Percentiles rank a stretch among this genome's conserved stretches.
These are phyloP conservation scores for Denticeps clupeoides DNA, from an alignment of 2,797 vertebrate species.

Conservation along the genomic window DNA sequence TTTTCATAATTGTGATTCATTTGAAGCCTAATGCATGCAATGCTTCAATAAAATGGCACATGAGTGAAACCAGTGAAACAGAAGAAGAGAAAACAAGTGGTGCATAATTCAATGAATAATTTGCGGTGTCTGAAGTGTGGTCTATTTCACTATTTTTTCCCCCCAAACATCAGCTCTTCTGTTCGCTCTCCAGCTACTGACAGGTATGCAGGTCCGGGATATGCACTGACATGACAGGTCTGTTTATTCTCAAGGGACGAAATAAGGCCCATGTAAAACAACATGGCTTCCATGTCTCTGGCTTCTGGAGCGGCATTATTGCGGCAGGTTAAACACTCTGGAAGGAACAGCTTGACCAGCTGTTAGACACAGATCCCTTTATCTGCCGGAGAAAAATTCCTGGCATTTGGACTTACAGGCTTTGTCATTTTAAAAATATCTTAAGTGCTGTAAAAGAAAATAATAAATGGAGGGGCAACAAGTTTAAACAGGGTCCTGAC, in stretches of 20 bases:
- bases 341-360: conserved; percentile 1
- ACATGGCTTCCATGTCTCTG: no score
- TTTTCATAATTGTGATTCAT: background rate
- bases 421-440: no score
- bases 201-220: background rate
- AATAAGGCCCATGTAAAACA: background rate
- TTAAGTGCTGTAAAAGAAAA: no score
- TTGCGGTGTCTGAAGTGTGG: background rate
- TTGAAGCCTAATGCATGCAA: background rate
- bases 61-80: background rate
- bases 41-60: background rate
- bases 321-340: background rate
- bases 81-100: background rate
- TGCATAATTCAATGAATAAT: background rate
- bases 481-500: no score
- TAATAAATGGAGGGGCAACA: no score
- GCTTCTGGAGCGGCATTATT: background rate
- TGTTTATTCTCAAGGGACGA: background rate
- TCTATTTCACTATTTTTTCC: background rate
- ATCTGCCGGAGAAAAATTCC: conserved; percentile 16
- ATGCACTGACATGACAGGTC: conserved; percentile 1
- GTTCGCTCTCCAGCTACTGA: background rate
- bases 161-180: background rate
- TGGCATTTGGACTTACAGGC: conserved; percentile 15
- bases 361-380: conserved; percentile 6